These are phyloP conservation scores for Amphiprion clarkii DNA, from an alignment of 2,797 vertebrate species.

Conservation along the genomic window DNA sequence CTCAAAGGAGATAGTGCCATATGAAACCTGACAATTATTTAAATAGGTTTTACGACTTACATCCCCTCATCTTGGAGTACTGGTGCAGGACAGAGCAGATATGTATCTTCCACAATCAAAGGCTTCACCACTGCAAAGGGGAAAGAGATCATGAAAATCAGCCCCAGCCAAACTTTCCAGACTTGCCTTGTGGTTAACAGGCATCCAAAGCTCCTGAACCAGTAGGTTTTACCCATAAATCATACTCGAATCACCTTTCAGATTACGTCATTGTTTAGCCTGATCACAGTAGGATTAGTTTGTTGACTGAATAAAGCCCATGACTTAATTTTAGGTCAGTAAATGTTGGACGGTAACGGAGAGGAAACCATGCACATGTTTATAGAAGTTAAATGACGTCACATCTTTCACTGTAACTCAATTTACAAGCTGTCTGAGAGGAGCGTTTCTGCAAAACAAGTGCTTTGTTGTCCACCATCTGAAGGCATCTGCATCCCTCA, in stretches of 20 bases:
- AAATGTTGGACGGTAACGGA: not conserved
- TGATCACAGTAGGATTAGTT: conserved; percentile 8
- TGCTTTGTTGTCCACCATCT: conserved; percentile 48
- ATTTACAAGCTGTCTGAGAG: conserved; percentile 12
- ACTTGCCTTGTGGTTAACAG: conserved; percentile 12
- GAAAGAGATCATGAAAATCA: conserved; percentile 27
- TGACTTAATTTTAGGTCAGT: conserved; percentile 21
- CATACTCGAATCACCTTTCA: not conserved
- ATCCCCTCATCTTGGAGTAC: conserved; percentile 95
- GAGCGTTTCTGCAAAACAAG: conserved; percentile 11
- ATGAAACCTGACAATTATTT: conserved; percentile 40
- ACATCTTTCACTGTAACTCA: conserved; percentile 20
- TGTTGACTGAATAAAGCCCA: conserved; percentile 10
- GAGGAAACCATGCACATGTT: not conserved
- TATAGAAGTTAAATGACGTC: conserved; percentile 30
- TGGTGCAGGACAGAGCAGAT: conserved; percentile 95
- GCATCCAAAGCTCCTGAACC: not conserved
- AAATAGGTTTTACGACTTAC: conserved; percentile 83
- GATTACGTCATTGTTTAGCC: conserved; percentile 24
- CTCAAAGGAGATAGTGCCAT: not conserved
- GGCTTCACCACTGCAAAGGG: conserved; percentile 91
- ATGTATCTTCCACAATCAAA: conserved; percentile 94
- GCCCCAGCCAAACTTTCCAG: conserved; percentile 30
- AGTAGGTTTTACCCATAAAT: conserved; percentile 14
- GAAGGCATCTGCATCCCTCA: conserved; percentile 34